Conservation (phyloP, 1,140 invertebrate genomes). For the Drosophila jambulina region DNA sequence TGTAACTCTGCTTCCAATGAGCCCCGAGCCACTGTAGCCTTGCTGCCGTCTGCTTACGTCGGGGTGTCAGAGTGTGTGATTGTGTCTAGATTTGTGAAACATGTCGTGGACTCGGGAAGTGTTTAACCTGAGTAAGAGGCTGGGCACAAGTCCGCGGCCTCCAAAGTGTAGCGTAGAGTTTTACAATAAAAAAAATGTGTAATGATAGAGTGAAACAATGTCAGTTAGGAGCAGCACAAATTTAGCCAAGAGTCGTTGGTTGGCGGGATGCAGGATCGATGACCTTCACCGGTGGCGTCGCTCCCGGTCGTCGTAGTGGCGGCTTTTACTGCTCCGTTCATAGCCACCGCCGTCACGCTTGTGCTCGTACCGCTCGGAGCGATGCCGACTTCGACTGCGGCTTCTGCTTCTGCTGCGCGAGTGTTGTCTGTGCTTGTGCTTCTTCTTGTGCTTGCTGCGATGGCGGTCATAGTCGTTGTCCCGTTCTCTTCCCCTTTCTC, state of each 20-base stretch:
- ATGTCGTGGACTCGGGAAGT: conserved; percentile 31
- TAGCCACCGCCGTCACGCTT: conserved; percentile 43
- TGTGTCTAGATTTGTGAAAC: conserved; percentile 39
- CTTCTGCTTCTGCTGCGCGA: conserved; percentile 75
- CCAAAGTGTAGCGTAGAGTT: conserved; percentile 6
- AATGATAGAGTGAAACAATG: conserved; percentile 21
- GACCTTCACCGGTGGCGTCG: conserved; percentile 64
- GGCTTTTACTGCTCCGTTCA: conserved; percentile 55
- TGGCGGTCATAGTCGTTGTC: conserved; percentile 58
- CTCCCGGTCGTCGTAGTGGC: conserved; percentile 62
- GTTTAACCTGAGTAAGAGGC: conserved; percentile 68
- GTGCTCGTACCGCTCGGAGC: conserved; percentile 38
- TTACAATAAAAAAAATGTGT: conserved; percentile 21
- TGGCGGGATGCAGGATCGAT: not conserved
- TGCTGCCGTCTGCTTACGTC: conserved; percentile 37
- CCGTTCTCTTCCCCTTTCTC: conserved; percentile 32
- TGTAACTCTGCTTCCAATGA: not conserved
- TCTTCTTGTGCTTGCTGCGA: conserved; percentile 82
- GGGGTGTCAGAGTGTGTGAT: conserved; percentile 31
- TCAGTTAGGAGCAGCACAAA: conserved; percentile 17
- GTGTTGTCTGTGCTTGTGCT: conserved; percentile 76
- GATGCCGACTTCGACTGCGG: conserved; percentile 56
- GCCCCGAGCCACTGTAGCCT: conserved; percentile 38
- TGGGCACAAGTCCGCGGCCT: conserved; percentile 1
- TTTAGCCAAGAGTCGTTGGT: conserved; percentile 11